Base-by-base conservation (phyloP, 2,113 vertebrate genomes). In the Gracilinanus agilis region DNA sequence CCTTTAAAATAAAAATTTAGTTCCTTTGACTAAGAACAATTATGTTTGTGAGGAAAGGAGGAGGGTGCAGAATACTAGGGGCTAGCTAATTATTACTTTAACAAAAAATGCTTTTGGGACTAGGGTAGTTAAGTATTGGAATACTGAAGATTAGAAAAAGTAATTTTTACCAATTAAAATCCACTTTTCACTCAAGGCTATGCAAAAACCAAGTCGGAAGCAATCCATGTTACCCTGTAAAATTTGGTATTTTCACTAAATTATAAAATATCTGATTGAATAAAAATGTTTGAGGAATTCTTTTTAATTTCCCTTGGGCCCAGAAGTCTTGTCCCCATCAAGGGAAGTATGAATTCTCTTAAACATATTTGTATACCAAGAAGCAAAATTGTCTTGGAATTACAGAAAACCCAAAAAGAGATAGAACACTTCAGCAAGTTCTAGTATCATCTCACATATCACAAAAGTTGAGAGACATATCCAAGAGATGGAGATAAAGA, bases 21-120 rank as follows among this genome's bases (percentile, higher is more conserved):
- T 3, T 90, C 93, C 13, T 83, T 27, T 25, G 53, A 90, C 21
- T 40, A 40, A 83, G 67, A 83, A 16, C 16, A 40, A 83, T 83
- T 83, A 83, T 40, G 40, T 40, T 40, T 97, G 0, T 98, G 97
- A 9, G 91, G 54, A 91, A 98, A 99, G 55, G 99, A 98, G 53
- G 96, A 97, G 24, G 96, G 96, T 13, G 98, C 98, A 1, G 91
- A 83, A 23, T 83, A 13, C 16, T 21, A 83, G 19, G 19, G 21
- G n/a, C n/a, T 75, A n/a, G 3, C 61, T 83, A 83, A 23, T 23
- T 2, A 40, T 40, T 83, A 40, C 67, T 40, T 83, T 16, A n/a
- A 83, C 34, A 83, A n/a, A 40, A 83, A 40, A 23, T 83, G 34
- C 16, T 23, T 83, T 83, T 5, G 23, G 23, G 67, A 5, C 19